phyloP scores from a whole-genome alignment of 2,113 vertebrate genomes.

The Microcebus ravelobensis region DNA sequence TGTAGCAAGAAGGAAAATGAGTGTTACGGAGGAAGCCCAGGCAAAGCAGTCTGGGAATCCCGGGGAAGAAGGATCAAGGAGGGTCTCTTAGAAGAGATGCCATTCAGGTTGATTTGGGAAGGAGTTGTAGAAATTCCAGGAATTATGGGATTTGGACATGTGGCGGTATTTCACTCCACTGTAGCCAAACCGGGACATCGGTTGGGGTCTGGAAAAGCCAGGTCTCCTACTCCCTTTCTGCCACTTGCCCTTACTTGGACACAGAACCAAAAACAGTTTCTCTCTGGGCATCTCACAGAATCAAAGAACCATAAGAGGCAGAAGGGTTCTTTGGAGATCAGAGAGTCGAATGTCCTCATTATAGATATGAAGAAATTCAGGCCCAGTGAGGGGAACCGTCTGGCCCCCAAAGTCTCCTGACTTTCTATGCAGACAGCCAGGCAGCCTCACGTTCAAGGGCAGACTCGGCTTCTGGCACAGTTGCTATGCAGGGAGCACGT shows the following conservation, averaged over 20 bases:
- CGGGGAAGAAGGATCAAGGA: background rate
- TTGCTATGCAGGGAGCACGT: background rate
- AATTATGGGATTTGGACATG: fast-evolving
- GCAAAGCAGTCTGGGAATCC: background rate
- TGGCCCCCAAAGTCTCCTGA: background rate
- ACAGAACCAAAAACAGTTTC: background rate
- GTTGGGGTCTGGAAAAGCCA: background rate
- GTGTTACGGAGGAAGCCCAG: background rate
- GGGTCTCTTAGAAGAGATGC: too few species aligned
- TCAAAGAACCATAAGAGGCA: background rate
- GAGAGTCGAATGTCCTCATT: fast-evolving
- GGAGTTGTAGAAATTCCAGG: background rate
- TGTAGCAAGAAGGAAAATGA: background rate
- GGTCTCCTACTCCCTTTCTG: background rate
- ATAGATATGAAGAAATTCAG: background rate
- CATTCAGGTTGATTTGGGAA: background rate
- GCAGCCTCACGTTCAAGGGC: background rate
- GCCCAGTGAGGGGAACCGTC: background rate
- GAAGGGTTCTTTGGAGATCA: too few species aligned
- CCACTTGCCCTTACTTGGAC: background rate
- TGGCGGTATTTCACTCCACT: background rate
- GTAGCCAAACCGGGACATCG: background rate
- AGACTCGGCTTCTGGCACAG: background rate
- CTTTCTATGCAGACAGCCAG: background rate
- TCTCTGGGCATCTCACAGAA: background rate